Evolutionary conservation across 2,888 invertebrate species (phyloP).

Genomic region (Griposia aprilina): DNA sequence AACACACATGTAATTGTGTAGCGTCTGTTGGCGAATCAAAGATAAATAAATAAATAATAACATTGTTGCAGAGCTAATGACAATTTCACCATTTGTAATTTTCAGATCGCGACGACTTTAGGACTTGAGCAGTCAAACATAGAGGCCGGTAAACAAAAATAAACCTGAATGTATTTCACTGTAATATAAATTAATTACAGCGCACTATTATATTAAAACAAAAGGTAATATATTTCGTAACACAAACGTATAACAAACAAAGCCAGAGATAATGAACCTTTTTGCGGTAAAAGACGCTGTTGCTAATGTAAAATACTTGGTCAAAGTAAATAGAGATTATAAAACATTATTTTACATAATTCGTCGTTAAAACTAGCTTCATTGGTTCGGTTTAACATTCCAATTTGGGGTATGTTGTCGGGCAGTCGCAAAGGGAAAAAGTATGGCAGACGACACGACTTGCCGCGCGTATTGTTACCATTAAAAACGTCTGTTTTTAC

Average conservation of each 20-base stretch:
- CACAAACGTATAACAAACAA: conserved; percentile 51
- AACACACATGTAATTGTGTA: too few species aligned
- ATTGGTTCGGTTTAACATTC: conserved; percentile 71
- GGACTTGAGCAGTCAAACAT: too few species aligned
- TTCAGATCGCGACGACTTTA: background rate
- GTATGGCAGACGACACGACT: conserved; percentile 53
- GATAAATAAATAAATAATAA: too few species aligned
- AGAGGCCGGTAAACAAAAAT: too few species aligned
- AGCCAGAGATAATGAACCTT: conserved; percentile 49
- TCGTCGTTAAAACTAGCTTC: conserved; percentile 53
- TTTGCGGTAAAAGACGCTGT: conserved; percentile 37
- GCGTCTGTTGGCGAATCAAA: too few species aligned
- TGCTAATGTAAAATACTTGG: conserved; percentile 32
- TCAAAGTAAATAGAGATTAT: conserved; percentile 32
- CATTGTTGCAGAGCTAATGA: background rate
- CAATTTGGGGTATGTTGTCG: conserved; percentile 68
- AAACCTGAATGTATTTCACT: background rate
- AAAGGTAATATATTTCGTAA: conserved; percentile 41
- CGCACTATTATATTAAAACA: conserved; percentile 44
- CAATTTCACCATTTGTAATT: background rate
- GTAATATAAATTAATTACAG: conserved; percentile 24
- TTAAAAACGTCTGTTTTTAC: conserved; percentile 79
- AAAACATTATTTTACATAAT: conserved; percentile 36
- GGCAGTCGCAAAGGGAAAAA: conserved; percentile 46
- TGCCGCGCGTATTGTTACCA: conserved; percentile 74